These are phyloP conservation scores for Galerucella calmariensis DNA, from an alignment of 2,888 invertebrate genomes.

Conservation along the genomic window DNA sequence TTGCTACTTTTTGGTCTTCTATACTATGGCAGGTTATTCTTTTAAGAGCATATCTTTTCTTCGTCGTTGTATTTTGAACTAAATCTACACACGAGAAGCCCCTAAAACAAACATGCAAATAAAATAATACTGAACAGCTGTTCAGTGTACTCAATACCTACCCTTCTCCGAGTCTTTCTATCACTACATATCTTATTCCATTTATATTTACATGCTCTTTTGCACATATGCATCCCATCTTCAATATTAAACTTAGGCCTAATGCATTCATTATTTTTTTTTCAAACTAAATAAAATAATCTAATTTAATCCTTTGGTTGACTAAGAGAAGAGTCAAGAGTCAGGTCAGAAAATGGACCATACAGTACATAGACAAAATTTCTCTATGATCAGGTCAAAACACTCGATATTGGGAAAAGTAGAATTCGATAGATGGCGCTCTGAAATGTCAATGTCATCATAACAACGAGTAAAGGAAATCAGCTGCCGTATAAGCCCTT, in stretches of 20 bases:
- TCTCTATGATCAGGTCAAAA: too few relatives aligned
- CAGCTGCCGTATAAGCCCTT: too few relatives aligned
- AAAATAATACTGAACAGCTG: conserved; percentile 34
- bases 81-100: conserved; percentile 86
- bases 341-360: too few relatives aligned
- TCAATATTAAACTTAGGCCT: conserved; percentile 76
- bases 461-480: too few relatives aligned
- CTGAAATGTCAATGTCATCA: too few relatives aligned
- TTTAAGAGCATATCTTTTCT: conserved; percentile 80
- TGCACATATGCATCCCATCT: conserved; percentile 81
- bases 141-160: conserved; percentile 68
- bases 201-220: conserved; percentile 78
- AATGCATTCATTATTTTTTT: conserved; percentile 72
- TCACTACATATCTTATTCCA: conserved; percentile 75
- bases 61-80: conserved; percentile 75
- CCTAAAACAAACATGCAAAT: conserved; percentile 65
- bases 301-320: not conserved
- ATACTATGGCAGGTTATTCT: conserved; percentile 82
- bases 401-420: not conserved
- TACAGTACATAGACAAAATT: too few relatives aligned
- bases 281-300: not conserved
- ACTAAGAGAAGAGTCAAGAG: not conserved
- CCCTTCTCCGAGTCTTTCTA: conserved; percentile 82
- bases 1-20: conserved; percentile 78
- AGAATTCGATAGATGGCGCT: too few relatives aligned